Evolutionary conservation across 64 coral and sea anemone genomes (phyloP).

Genomic region (Hydrozoanthus tunicans): DNA sequence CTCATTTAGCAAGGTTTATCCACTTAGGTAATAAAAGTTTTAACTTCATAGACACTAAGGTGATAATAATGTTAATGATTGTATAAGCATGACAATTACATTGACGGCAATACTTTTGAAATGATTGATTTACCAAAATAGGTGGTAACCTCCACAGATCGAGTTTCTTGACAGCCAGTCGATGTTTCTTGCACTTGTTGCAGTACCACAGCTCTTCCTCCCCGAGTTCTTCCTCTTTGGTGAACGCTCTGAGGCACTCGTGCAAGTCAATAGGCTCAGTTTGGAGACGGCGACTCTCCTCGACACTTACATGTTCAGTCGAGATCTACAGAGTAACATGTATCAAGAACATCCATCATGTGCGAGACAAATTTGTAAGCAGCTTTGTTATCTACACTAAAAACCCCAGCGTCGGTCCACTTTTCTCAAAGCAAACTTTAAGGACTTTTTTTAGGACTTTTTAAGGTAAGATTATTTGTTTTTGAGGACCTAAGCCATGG

Average conservation of each 20-base stretch:
- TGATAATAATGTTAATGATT: too few species aligned
- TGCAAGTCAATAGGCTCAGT: slow-evolving; percentile 98
- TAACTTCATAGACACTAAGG: not conserved
- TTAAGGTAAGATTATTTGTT: too few species aligned
- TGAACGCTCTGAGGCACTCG: slow-evolving; percentile 93
- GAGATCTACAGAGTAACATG: slow-evolving; percentile 28
- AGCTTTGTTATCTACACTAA: too few species aligned
- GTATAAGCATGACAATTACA: too few species aligned
- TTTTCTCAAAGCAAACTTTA: too few species aligned
- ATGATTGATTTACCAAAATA: slow-evolving; percentile 67
- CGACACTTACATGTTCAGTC: slow-evolving; percentile 86
- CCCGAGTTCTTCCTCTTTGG: slow-evolving; percentile 97
- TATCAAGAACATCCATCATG: not conserved
- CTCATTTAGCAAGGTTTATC: too few species aligned
- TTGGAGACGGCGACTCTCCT: slow-evolving; percentile 85
- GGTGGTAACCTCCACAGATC: slow-evolving; percentile 98
- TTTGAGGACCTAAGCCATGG: too few species aligned
- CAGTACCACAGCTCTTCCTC: slow-evolving; percentile 99
- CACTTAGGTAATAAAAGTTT: not conserved
- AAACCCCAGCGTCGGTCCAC: too few species aligned
- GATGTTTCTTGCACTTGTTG: slow-evolving; percentile 96
- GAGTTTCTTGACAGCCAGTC: slow-evolving; percentile 92
- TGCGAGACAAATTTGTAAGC: too few species aligned
- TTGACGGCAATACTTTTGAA: not conserved
- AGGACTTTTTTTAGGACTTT: too few species aligned